Evolutionary conservation across 2,888 invertebrate genomes (phyloP).

Genomic region (Ennomos erosarius): DNA sequence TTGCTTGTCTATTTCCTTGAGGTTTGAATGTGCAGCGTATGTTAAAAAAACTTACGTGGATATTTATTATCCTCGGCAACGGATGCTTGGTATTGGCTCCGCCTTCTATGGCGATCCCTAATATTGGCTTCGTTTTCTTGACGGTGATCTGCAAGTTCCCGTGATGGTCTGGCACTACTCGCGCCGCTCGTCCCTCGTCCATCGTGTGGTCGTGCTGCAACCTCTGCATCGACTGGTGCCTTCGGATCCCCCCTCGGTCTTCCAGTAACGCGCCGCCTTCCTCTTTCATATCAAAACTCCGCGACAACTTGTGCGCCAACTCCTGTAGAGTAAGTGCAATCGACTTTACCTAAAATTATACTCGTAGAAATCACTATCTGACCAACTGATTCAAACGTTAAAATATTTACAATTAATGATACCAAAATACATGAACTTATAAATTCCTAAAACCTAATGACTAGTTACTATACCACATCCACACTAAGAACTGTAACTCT

Average conservation of each 20-base stretch:
- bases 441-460: constrained; percentile 58
- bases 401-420: constrained; percentile 43
- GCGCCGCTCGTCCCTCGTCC: constrained; percentile 83
- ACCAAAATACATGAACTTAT: constrained; percentile 35
- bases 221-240: constrained; percentile 92
- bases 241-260: constrained; percentile 87
- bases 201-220: constrained; percentile 85
- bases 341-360: constrained; percentile 5
- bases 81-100: constrained; percentile 98
- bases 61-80: constrained; percentile 97
- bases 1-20: no score
- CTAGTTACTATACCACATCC: constrained; percentile 76
- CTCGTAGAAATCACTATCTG: constrained; percentile 1
- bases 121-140: constrained; percentile 96
- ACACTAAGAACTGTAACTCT: constrained; percentile 74
- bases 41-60: constrained; percentile 89
- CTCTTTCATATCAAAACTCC: constrained; percentile 96
- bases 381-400: background rate
- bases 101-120: constrained; percentile 98
- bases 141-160: constrained; percentile 95
- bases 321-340: constrained; percentile 84
- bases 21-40: no score
- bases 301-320: constrained; percentile 93
- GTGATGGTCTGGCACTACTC: constrained; percentile 93
- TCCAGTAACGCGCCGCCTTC: constrained; percentile 90